phyloP scores from a whole-genome alignment of 2,797 vertebrate genomes.

The Diplodus sargus region DNA sequence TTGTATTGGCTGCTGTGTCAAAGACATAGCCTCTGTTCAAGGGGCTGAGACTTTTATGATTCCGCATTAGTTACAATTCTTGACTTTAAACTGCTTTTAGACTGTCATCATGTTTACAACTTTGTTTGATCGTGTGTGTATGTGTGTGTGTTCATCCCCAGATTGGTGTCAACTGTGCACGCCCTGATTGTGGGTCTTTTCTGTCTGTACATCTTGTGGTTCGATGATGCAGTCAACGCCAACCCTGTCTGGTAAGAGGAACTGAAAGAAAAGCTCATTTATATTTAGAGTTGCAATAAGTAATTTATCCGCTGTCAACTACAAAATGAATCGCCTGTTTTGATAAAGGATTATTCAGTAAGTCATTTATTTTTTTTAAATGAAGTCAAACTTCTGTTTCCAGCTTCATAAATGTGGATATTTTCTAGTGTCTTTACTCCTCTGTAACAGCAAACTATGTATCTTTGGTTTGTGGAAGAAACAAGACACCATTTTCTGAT shows the following conservation, averaged over 20 bases:
- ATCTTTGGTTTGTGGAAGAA: too few relatives aligned
- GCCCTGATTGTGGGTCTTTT: constrained; percentile 87
- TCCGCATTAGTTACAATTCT: background rate
- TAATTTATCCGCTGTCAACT: too few relatives aligned
- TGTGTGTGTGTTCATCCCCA: constrained; percentile 52
- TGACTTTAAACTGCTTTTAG: background rate
- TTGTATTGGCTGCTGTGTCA: too few relatives aligned
- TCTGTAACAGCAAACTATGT: too few relatives aligned
- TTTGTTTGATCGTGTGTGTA: constrained; percentile 22
- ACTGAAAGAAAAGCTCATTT: background rate
- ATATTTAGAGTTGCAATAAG: background rate
- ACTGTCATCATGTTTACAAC: background rate
- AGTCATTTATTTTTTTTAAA: too few relatives aligned
- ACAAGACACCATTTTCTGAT: too few relatives aligned
- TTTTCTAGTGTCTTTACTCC: too few relatives aligned
- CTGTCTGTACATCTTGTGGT: constrained; percentile 89
- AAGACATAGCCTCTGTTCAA: too few relatives aligned
- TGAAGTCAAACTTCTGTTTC: too few relatives aligned
- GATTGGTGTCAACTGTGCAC: constrained; percentile 87
- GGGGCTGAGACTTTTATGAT: background rate
- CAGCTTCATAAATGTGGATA: too few relatives aligned
- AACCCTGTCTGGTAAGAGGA: constrained; percentile 87
- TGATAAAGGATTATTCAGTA: too few relatives aligned
- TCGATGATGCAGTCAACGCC: constrained; percentile 84
- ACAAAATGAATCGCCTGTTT: too few relatives aligned